A percentile compares a stretch with the other conserved stretches of the same genome.
These are phyloP conservation scores for Podargus strigoides DNA, from an alignment of 2,797 vertebrate genomes.

Conservation along the genomic window DNA sequence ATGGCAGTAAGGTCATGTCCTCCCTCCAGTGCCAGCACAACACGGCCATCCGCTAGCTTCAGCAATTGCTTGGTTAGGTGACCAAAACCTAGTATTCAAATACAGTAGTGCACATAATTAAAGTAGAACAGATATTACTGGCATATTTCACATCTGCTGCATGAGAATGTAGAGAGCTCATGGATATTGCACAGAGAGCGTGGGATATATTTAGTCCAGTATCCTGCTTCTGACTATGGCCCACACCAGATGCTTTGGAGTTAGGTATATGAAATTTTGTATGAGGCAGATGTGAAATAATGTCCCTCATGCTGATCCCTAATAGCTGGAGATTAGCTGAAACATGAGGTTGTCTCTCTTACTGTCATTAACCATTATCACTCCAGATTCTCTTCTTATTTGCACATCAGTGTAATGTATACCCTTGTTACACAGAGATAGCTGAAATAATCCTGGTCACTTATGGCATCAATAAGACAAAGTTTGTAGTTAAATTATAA, in stretches of 20 bases:
- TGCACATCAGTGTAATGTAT: not conserved
- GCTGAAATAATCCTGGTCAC: not conserved
- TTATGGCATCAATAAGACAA: not conserved
- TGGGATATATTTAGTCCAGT: not conserved
- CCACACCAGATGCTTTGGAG: not conserved
- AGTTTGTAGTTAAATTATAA: not conserved
- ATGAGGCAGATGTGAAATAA: not conserved
- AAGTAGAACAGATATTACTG: not conserved
- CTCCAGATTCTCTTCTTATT: not conserved
- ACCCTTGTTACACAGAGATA: not conserved
- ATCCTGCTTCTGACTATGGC: not conserved
- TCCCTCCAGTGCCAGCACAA: slow-evolving; percentile 74
- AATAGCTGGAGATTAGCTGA: not conserved
- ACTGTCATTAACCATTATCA: not conserved
- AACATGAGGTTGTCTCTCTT: not conserved
- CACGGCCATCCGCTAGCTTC: slow-evolving; percentile 73
- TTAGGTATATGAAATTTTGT: not conserved
- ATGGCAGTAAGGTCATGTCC: slow-evolving; percentile 79
- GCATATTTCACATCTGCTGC: not conserved
- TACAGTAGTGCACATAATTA: slow-evolving; percentile 48
- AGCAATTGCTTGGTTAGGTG: slow-evolving; percentile 78
- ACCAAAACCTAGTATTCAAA: slow-evolving; percentile 73
- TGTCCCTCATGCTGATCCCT: not conserved
- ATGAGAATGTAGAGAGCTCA: not conserved
- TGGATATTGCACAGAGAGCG: not conserved